Conservation (phyloP, 2,888 invertebrate genomes). For the Ischnus inquisitorius region DNA sequence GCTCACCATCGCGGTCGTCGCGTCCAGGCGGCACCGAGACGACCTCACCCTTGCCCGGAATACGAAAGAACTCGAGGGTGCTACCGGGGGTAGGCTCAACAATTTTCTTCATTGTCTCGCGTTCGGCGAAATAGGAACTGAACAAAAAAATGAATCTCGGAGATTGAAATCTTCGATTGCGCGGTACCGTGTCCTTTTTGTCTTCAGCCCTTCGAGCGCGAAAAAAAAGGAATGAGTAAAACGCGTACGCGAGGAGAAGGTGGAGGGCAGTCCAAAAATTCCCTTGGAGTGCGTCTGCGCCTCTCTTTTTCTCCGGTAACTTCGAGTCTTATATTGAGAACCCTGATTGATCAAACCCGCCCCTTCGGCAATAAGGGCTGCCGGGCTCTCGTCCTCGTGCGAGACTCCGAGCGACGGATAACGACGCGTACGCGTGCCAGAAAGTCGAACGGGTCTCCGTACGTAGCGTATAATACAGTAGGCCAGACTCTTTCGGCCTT, state of each 20-base stretch:
- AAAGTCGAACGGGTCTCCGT: constrained; percentile 39
- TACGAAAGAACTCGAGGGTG: neutral
- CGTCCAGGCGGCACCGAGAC: constrained; percentile 24
- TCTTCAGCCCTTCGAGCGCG: neutral
- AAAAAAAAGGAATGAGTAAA: constrained; percentile 16
- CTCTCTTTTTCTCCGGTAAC: constrained; percentile 49
- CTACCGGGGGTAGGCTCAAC: neutral
- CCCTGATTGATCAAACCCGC: constrained; percentile 80
- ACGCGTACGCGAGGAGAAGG: neutral
- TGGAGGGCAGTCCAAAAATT: constrained; percentile 21
- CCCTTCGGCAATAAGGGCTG: constrained; percentile 61
- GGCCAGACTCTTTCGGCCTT: constrained; percentile 18
- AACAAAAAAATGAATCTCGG: constrained; percentile 1
- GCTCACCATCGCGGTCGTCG: constrained; percentile 49
- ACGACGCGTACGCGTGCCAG: constrained; percentile 81
- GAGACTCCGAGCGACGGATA: constrained; percentile 73
- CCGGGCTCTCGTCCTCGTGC: constrained; percentile 31
- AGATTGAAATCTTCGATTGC: constrained; percentile 16
- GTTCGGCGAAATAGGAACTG: neutral
- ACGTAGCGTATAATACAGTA: constrained; percentile 16
- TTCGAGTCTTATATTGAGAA: constrained; percentile 55
- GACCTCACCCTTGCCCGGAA: constrained; percentile 34
- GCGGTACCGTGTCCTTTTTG: constrained; percentile 9
- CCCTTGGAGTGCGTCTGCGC: constrained; percentile 23
- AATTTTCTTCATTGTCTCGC: constrained; percentile 38